These are phyloP conservation scores for Chrysolina haemoptera DNA, from an alignment of 2,888 invertebrate species.

Conservation along the genomic window DNA sequence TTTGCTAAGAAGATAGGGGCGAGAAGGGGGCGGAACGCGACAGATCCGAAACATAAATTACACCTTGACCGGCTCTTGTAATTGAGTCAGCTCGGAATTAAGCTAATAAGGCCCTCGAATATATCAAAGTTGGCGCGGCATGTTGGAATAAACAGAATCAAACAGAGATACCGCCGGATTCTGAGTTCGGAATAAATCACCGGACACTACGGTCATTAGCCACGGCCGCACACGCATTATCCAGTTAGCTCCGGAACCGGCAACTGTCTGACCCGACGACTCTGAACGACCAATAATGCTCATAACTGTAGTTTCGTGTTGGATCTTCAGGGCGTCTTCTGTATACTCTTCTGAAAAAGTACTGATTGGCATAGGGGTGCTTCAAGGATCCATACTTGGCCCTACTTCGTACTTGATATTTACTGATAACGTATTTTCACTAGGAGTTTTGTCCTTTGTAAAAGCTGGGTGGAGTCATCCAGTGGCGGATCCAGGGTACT, in stretches of 20 bases:
- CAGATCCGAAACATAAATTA: conserved; percentile 55
- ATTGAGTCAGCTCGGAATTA: conserved; percentile 67
- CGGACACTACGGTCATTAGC: conserved; percentile 70
- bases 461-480: too few species aligned
- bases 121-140: conserved; percentile 64
- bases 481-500: too few species aligned
- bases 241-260: conserved; percentile 63
- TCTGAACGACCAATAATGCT: background rate
- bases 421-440: too few species aligned
- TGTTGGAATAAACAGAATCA: conserved; percentile 61
- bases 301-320: too few species aligned
- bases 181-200: conserved; percentile 68
- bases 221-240: conserved; percentile 68
- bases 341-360: too few species aligned
- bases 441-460: too few species aligned
- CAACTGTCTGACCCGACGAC: conserved; percentile 30
- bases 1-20: conserved; percentile 15
- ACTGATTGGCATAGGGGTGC: too few species aligned
- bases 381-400: too few species aligned
- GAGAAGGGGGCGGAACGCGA: too few species aligned
- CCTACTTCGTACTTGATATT: too few species aligned
- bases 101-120: conserved; percentile 67
- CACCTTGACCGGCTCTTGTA: conserved; percentile 62
- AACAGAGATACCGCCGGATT: conserved; percentile 66
- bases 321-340: too few species aligned